Evolutionary conservation across 2,113 vertebrate genomes (phyloP).

Genomic region (Paracanthobrama guichenoti): DNA sequence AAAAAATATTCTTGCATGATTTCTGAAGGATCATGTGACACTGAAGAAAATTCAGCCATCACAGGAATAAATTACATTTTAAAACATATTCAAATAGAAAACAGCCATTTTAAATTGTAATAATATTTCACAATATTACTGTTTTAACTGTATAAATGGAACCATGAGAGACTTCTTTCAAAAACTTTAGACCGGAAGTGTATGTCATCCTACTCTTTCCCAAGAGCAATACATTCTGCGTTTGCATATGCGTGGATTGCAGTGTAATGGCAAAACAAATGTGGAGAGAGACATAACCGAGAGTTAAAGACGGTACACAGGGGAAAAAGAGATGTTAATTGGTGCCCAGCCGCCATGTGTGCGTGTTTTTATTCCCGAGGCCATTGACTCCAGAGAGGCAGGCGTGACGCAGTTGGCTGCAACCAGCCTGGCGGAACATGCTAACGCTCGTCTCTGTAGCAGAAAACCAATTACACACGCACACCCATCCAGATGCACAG

Average conservation of each 20-base stretch:
- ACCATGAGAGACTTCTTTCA: not conserved
- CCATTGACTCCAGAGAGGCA: conserved; percentile 22
- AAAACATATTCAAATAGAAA: not conserved
- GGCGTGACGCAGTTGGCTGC: conserved; percentile 27
- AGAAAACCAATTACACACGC: conserved; percentile 35
- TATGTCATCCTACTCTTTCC: conserved; percentile 52
- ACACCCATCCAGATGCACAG: conserved; percentile 21
- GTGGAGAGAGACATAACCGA: conserved; percentile 43
- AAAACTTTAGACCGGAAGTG: not conserved
- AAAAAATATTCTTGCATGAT: not conserved
- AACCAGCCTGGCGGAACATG: conserved; percentile 18
- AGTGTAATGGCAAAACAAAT: conserved; percentile 49
- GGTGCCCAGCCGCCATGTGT: conserved; percentile 41
- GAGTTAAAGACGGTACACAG: not conserved
- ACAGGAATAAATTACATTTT: not conserved
- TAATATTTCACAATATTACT: not conserved
- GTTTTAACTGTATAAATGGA: not conserved
- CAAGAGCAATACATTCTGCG: not conserved
- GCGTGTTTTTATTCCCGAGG: conserved; percentile 10
- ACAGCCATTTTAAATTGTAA: too few relatives aligned
- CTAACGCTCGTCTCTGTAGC: conserved; percentile 22
- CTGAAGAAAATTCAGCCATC: not conserved
- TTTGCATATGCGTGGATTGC: conserved; percentile 52
- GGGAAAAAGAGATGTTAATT: conserved; percentile 37
- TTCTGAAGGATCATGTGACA: not conserved